Evolutionary conservation across 2,888 invertebrate species (phyloP), one percentile per base, ranked within the genome.

Genomic region (Hypsopygia costalis): DNA sequence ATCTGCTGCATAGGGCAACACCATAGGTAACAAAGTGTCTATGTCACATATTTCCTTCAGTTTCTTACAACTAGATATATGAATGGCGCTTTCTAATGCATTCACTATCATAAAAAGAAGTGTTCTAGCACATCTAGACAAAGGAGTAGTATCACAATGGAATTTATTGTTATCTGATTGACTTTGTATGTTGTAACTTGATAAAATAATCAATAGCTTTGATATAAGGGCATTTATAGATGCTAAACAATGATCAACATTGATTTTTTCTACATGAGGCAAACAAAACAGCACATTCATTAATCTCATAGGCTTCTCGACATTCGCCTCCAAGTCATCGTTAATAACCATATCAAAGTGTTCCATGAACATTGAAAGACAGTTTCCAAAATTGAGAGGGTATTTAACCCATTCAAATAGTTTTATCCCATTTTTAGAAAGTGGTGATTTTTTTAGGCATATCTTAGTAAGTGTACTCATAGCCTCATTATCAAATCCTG

Each of bases 361-460:
- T 9, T 81, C 64, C 68, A 87, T 77, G 45, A 90, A 81, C 43
- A 65, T 46, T 38, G 68, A 49, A 44, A 88, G 59, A 43, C 62
- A 73, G 60, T 63, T 79, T 36, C 82, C 86, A 71, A 92, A 89
- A 63, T 92, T 91, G 12, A 95, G 63, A 0, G 91, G 89, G 69
- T 94, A 95, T 52, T 91, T 91, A 0, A 87, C 90, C 94, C 94
- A 94, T 10, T 90, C 81, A 42, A 82, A 70, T 6, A 93, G 64
- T 47, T 90, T 89, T 0, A 91, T 82, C 0, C 93, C 93, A 69
- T 90, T 90, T 42, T 85, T 81, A 5, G 90, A 90, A 0, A 92
- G 69, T 0, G 94, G 92, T 4, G 92, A 89, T 70, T 95, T 96
- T 36, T 82, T 81, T 27, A 92, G 60, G 27, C 95, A 81, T 35